Base-by-base conservation (phyloP, 2,113 vertebrate species). In the Passer montanus region DNA sequence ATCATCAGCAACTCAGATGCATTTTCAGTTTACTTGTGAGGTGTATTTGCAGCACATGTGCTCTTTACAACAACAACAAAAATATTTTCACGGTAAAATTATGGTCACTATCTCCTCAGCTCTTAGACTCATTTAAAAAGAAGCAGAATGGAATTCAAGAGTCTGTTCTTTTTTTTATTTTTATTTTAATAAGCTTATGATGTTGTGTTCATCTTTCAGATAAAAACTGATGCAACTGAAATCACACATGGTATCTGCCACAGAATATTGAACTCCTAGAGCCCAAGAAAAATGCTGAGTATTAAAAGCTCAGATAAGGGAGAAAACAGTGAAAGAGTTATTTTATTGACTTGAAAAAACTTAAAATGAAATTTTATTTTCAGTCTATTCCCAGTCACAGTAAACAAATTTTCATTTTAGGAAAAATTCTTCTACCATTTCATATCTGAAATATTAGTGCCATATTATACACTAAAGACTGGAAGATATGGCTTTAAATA, bases 401-500 rank as follows among this genome's bases (percentile, higher is more conserved):
- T 82, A 94, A 97, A 91, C 62, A 55, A 91, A 91, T 94, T 76
- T 91, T 94, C 55, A 58, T 89, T 96, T 93, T 79, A 59, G 77
- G 84, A 91, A 95, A 84, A 72, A 77, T 66, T 91, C 88, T 95
- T 90, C 85, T 69, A 43, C 47, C 89, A 89, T 92, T 90, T 97
- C 30, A 5, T 75, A 94, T 84, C 72, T 56, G 85, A 94, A 87
- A 87, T 84, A 96, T 93, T 69, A 85, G 93, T 89, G 95, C 92
- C 41, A 56, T 94, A 78, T 95, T 86, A 93, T n/a, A 97, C 84
- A 93, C 37, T 77, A 53, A 95, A 80, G 90, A 94, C 95, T 93
- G 73, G 93, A 94, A 96, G 93, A 95, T 97, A 98, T 98, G 98
- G 98, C 98, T 98, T 98, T 97, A 93, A 95, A 92, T 93, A 89